Evolutionary conservation across 2,113 vertebrate genomes (phyloP), one percentile per base, ranked within the genome.

Genomic region (Anseranas semipalmata): DNA sequence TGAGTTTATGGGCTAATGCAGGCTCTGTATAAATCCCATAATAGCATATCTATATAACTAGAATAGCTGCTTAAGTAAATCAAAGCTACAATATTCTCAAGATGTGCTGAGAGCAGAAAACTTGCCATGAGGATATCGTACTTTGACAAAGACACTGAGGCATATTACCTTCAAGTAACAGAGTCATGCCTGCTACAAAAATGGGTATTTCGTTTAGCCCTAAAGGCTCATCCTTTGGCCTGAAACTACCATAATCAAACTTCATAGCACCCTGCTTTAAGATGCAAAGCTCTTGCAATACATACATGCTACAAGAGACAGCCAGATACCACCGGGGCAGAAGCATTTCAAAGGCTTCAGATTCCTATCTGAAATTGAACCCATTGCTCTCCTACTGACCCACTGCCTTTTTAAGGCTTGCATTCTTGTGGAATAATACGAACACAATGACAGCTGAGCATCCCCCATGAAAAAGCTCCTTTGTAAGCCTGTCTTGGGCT

Each of bases 291-390:
- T 59, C 32, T 30, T 19, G 15, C 33, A 10, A 4, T 59, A 39
- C 32, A n/a, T 8, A 35, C 2, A 7, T 7, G 1, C 46, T 32
- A 55, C 18, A 46, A 20, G 24, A 81, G 52, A 43, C 1, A 20
- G 25, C 35, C 1, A 2, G 46, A 50, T 37, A 52, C n/a, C 0
- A 2, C 58, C 4, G 8, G 4, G 39, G 18, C 15, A 80, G 76
- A 58, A 50, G 8, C 20, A 33, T 39, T 78, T 66, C 45, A 77
- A 79, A n/a, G 14, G 8, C 35, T 85, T 82, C 45, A 71, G 63
- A 46, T 43, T 76, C 27, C 46, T 77, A 8, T 35, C 48, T 84
- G 15, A 76, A 83, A 73, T 30, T 9, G 19, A 72, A 25, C 20
- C 22, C 25, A 6, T n/a, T 90, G 41, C 32, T 62, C 74, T 92